A percentile compares a stretch with the other conserved stretches of the same genome.
phyloP scores from a whole-genome alignment of 2,888 invertebrate species.

The Microdon myrmicae region DNA sequence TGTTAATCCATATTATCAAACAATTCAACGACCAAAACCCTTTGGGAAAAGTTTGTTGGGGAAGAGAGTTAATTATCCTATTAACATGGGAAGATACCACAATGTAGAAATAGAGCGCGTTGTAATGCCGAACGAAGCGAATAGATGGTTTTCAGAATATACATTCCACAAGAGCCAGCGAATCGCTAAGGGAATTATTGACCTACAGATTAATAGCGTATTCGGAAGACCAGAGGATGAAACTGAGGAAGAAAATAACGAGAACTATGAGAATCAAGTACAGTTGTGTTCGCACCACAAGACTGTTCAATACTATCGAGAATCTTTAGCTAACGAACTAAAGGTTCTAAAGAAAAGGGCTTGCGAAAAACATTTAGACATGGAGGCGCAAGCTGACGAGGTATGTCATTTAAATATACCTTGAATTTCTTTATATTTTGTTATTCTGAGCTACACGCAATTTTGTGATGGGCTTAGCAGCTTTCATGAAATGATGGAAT shows the following conservation, averaged over 20 bases:
- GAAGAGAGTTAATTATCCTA: neutral
- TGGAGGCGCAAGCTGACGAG: constrained; percentile 12
- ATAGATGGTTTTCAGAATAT: constrained; percentile 53
- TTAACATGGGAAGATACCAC: constrained; percentile 26
- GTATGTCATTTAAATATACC: constrained; percentile 31
- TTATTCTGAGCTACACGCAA: too few relatives aligned
- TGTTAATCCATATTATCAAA: constrained; percentile 58
- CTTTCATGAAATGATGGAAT: too few relatives aligned
- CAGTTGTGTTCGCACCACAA: constrained; percentile 54
- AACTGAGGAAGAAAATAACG: neutral
- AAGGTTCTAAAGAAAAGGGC: constrained; percentile 20
- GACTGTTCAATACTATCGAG: constrained; percentile 41
- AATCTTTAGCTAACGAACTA: constrained; percentile 38
- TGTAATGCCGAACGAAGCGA: constrained; percentile 46
- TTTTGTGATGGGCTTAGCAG: too few relatives aligned
- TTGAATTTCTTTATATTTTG: too few relatives aligned
- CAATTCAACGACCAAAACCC: constrained; percentile 51
- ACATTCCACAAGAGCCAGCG: constrained; percentile 13
- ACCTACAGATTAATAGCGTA: constrained; percentile 21
- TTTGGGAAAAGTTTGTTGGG: constrained; percentile 22
- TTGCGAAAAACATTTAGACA: constrained; percentile 26
- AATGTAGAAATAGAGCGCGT: constrained; percentile 38
- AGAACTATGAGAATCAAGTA: neutral
- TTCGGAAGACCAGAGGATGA: constrained; percentile 13
- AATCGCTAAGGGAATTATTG: constrained; percentile 32